These are phyloP conservation scores for Drosophila atroscutellata DNA, from an alignment of 2,888 invertebrate species.

Conservation along the genomic window DNA sequence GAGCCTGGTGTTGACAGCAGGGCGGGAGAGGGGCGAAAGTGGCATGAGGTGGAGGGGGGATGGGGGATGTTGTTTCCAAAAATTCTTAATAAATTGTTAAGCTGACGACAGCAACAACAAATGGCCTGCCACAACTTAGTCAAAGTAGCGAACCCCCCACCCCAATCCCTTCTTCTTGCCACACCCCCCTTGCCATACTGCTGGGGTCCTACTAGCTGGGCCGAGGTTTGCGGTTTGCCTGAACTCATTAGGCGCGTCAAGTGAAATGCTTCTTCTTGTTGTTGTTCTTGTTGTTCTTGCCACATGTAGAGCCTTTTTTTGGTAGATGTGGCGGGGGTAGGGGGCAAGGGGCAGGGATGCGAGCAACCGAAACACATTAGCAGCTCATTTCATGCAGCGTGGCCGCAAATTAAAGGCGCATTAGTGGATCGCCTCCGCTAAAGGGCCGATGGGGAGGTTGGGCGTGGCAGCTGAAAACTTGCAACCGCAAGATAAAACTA, in stretches of 20 bases:
- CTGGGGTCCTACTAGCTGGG: slow-evolving; percentile 8
- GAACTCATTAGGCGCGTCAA: slow-evolving; percentile 78
- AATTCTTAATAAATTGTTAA: slow-evolving; percentile 68
- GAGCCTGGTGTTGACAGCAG: slow-evolving; percentile 55
- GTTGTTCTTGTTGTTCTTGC: slow-evolving; percentile 49
- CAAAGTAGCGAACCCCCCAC: slow-evolving; percentile 43
- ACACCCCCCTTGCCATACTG: not conserved
- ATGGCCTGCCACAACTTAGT: slow-evolving; percentile 54
- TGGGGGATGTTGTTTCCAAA: slow-evolving; percentile 3
- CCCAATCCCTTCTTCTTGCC: slow-evolving; percentile 9
- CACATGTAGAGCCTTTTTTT: slow-evolving; percentile 53
- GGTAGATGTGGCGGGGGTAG: too few species aligned
- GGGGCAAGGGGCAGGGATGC: slow-evolving; percentile 9
- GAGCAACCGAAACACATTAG: slow-evolving; percentile 70
- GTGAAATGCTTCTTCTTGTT: slow-evolving; percentile 68
- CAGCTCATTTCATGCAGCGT: slow-evolving; percentile 74
- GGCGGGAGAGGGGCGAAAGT: not conserved
- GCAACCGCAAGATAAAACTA: slow-evolving; percentile 46
- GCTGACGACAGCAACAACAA: slow-evolving; percentile 39
- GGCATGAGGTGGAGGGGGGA: not conserved
- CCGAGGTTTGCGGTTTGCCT: slow-evolving; percentile 33
- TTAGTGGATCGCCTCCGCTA: slow-evolving; percentile 41
- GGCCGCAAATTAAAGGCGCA: slow-evolving; percentile 78
- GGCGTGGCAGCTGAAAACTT: slow-evolving; percentile 32
- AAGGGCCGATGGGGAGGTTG: not conserved